Percentiles rank a stretch among this genome's conserved stretches.
These are phyloP conservation scores for Hemichromis elongatus DNA, from an alignment of 2,113 vertebrate species.

Conservation along the genomic window DNA sequence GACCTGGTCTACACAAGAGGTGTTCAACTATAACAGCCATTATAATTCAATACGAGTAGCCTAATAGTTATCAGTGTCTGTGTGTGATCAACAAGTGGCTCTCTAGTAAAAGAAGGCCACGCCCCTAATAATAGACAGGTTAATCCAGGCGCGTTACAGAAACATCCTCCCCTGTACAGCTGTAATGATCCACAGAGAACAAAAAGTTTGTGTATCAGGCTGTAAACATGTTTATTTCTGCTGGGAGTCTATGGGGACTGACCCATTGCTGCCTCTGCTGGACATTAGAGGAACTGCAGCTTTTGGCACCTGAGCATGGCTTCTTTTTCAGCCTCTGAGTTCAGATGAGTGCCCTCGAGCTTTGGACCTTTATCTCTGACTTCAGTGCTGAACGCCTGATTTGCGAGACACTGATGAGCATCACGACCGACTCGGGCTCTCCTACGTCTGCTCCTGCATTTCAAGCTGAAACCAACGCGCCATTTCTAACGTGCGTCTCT, in stretches of 20 bases:
- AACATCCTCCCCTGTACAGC: fast-evolving
- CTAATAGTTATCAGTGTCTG: background rate
- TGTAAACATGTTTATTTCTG: fast-evolving
- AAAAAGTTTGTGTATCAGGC: background rate
- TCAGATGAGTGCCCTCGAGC: background rate
- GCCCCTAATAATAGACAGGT: background rate
- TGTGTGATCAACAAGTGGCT: background rate
- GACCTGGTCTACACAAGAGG: background rate
- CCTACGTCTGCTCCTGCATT: fast-evolving
- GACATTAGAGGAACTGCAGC: background rate
- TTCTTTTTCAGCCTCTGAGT: background rate
- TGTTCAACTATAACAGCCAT: background rate
- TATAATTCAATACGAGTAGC: background rate
- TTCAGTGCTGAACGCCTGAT: background rate
- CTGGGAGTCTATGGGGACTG: background rate
- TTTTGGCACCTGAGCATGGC: background rate
- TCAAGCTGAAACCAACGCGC: too few species aligned
- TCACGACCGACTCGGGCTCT: background rate
- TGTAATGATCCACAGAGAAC: background rate
- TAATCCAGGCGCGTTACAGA: background rate
- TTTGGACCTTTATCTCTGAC: fast-evolving
- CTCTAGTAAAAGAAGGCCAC: background rate
- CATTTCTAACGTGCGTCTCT: background rate
- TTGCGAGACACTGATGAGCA: background rate
- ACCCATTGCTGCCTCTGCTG: background rate